A percentile compares a stretch with the other conserved stretches of the same genome.
These are phyloP conservation scores for Tetrax tetrax DNA, from an alignment of 2,113 vertebrate genomes.

Conservation along the genomic window DNA sequence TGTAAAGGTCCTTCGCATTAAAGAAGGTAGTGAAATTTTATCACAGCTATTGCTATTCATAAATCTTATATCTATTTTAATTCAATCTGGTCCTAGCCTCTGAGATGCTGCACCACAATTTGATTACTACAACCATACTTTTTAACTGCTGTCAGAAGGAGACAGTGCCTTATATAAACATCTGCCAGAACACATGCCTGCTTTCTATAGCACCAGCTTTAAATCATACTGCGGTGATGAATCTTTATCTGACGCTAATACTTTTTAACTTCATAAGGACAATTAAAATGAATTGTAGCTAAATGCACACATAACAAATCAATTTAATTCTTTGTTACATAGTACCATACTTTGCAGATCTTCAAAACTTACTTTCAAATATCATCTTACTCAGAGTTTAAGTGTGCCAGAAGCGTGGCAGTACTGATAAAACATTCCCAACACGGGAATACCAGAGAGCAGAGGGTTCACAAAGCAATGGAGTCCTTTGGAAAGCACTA, in stretches of 20 bases:
- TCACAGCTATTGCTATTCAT: conserved; percentile 82
- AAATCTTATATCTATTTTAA: conserved; percentile 85
- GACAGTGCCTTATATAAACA: conserved; percentile 79
- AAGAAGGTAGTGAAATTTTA: conserved; percentile 80
- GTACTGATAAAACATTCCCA: not conserved
- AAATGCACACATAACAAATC: conserved; percentile 76
- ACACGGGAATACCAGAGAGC: not conserved
- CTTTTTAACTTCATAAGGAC: conserved; percentile 83
- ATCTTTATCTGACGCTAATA: conserved; percentile 82
- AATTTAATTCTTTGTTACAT: conserved; percentile 69
- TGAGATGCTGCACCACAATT: conserved; percentile 79
- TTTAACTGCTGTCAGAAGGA: conserved; percentile 84
- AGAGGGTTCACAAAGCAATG: not conserved
- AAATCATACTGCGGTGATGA: conserved; percentile 75
- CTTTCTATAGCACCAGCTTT: conserved; percentile 71
- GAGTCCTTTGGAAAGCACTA: not conserved
- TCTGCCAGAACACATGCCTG: conserved; percentile 81
- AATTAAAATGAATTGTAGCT: conserved; percentile 84
- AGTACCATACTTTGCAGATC: conserved; percentile 59
- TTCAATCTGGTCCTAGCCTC: conserved; percentile 82
- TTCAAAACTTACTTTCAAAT: conserved; percentile 58
- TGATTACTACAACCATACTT: conserved; percentile 83
- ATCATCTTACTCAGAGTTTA: conserved; percentile 25
- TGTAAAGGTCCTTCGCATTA: conserved; percentile 72
- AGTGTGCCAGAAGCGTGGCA: not conserved